Evolutionary conservation across 2,797 vertebrate species (phyloP).

Genomic region (Poeciliopsis turneri): DNA sequence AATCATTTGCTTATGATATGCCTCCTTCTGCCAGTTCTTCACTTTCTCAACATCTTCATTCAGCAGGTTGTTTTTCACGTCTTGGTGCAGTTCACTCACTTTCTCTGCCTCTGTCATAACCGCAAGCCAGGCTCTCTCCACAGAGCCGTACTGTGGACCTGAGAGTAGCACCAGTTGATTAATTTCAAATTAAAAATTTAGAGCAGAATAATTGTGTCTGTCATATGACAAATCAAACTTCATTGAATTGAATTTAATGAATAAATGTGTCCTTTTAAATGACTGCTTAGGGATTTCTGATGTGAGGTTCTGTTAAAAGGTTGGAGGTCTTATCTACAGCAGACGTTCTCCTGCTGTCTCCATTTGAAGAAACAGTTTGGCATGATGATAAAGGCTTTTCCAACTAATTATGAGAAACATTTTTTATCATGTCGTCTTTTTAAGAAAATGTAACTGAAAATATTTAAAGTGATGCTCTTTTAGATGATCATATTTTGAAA

Average conservation of each 20-base stretch:
- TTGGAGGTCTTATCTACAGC: background rate
- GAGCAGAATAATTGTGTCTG: background rate
- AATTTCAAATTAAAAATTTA: slow-evolving; percentile 10
- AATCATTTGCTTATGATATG: slow-evolving; percentile 99
- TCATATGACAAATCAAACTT: background rate
- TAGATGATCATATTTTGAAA: background rate
- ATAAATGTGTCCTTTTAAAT: background rate
- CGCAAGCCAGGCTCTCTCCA: slow-evolving; percentile 93
- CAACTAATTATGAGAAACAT: background rate
- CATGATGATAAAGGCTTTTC: background rate
- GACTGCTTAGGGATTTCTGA: background rate
- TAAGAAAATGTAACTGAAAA: background rate
- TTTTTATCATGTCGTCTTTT: background rate
- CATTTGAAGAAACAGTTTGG: background rate
- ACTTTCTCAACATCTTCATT: slow-evolving; percentile 95
- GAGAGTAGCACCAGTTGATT: background rate
- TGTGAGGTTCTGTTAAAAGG: background rate
- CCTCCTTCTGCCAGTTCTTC: slow-evolving; percentile 99
- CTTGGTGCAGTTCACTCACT: slow-evolving; percentile 96
- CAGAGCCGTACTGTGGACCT: slow-evolving; percentile 96
- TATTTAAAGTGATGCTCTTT: background rate
- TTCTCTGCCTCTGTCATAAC: slow-evolving; percentile 95
- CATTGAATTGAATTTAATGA: background rate
- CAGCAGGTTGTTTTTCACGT: slow-evolving; percentile 90
- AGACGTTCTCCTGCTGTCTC: background rate